These are phyloP conservation scores for Tinamus guttatus DNA, from an alignment of 2,113 vertebrate species.

Conservation along the genomic window DNA sequence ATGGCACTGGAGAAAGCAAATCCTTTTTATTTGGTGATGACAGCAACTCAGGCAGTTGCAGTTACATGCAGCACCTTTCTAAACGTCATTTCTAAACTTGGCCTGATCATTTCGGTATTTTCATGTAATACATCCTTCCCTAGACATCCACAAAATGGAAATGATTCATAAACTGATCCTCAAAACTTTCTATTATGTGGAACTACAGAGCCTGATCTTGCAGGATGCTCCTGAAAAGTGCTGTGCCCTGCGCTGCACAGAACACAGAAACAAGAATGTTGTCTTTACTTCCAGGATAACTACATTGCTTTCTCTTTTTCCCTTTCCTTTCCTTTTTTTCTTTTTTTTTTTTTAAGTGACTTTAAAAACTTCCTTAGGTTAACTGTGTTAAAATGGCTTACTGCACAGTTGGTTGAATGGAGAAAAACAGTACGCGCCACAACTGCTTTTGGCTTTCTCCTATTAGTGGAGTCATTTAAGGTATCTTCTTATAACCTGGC, in stretches of 20 bases:
- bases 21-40: slow-evolving; percentile 3
- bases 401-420: background rate
- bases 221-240: background rate
- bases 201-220: fast-evolving
- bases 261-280: background rate
- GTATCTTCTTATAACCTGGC: background rate
- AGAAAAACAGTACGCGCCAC: background rate
- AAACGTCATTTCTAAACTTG: background rate
- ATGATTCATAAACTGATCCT: background rate
- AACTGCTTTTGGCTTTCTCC: background rate
- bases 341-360: background rate
- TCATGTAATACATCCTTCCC: background rate
- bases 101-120: fast-evolving
- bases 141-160: background rate
- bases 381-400: background rate
- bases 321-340: background rate
- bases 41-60: background rate
- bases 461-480: background rate
- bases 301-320: background rate
- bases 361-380: background rate
- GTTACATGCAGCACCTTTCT: background rate
- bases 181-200: background rate
- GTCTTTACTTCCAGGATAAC: background rate
- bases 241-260: background rate
- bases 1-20: background rate